Base-by-base conservation (phyloP, 2,888 invertebrate genomes). In the Lycaena phlaeas region DNA sequence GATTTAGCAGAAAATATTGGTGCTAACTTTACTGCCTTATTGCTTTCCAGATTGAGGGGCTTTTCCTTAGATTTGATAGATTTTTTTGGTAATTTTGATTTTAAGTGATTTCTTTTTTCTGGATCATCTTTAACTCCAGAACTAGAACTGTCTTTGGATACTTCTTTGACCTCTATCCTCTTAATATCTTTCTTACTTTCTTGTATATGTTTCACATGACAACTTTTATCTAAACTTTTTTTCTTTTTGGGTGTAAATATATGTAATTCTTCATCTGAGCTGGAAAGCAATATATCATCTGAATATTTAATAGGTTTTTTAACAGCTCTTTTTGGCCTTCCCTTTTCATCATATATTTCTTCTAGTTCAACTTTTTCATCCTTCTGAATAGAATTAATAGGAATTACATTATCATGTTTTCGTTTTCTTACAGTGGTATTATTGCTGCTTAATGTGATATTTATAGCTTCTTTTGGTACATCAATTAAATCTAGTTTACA, bases 1-100 rank as follows among this genome's bases (percentile, higher is more conserved):
- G 82, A 85, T 67, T 89, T 90, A 7, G 84, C 65, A 27, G 85
- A 59, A 68, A 93, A 93, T 31, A 93, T 78, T n/a, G 93, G 92
- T 1, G 93, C 93, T 28, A 91, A 59, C 68, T 90, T 91, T 0
- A 52, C 27, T 31, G 49, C 15, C 27, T 59, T 57, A 36, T 57
- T 58, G 12, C 50, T 42, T 27, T 22, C 14, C 12, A 15, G 12
- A 17, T 14, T 48, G 6, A 2, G 4, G 6, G 40, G 40, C 14
- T 30, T 45, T 31, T 44, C 43, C 2, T 28, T 34, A 10, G 6
- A 15, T 12, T 25, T 31, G 4, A 28, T 22, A 4, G 12, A 7
- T 2, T 6, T 11, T 11, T 31, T 31, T 3, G 6, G 11, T 3
- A 7, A 7, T 18, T 9, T 34, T 34, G 12, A 11, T 34, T 34